Evolutionary conservation across 2,797 vertebrate species (phyloP).

Genomic region (Neopelma chrysocephalum): DNA sequence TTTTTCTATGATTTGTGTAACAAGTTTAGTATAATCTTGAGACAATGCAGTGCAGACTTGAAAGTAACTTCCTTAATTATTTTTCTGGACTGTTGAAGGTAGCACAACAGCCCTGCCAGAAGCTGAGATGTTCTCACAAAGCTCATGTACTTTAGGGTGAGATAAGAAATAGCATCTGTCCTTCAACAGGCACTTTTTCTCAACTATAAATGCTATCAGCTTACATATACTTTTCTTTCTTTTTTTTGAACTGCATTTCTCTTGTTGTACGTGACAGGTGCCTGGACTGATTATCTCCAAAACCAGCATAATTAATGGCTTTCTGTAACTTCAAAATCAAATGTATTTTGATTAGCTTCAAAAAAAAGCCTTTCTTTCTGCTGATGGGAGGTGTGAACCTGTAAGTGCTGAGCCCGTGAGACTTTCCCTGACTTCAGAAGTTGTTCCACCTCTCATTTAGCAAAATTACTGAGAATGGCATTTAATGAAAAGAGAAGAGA

Average conservation of each 20-base stretch:
- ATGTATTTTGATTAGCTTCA: constrained; percentile 22
- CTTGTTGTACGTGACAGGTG: neutral
- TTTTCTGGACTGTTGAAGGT: neutral
- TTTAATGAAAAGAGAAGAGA: neutral
- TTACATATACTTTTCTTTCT: neutral
- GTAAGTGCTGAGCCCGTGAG: neutral
- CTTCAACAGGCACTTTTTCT: neutral
- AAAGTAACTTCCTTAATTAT: neutral
- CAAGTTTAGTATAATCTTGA: neutral
- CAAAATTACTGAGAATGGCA: neutral
- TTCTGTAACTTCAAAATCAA: constrained; percentile 19
- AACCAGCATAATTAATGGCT: constrained; percentile 9
- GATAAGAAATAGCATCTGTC: neutral
- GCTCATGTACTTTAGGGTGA: neutral
- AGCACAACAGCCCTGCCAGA: neutral
- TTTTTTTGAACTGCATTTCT: neutral
- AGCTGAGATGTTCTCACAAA: neutral
- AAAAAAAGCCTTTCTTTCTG: neutral
- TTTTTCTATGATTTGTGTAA: neutral
- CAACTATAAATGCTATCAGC: neutral
- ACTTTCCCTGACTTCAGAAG: constrained; percentile 25
- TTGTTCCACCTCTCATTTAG: neutral
- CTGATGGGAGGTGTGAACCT: neutral
- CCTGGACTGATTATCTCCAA: neutral
- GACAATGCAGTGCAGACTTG: neutral